A percentile compares a stretch with the other conserved stretches of the same genome.
These are phyloP conservation scores for Casuarius casuarius DNA, from an alignment of 2,113 vertebrate species.

Conservation along the genomic window DNA sequence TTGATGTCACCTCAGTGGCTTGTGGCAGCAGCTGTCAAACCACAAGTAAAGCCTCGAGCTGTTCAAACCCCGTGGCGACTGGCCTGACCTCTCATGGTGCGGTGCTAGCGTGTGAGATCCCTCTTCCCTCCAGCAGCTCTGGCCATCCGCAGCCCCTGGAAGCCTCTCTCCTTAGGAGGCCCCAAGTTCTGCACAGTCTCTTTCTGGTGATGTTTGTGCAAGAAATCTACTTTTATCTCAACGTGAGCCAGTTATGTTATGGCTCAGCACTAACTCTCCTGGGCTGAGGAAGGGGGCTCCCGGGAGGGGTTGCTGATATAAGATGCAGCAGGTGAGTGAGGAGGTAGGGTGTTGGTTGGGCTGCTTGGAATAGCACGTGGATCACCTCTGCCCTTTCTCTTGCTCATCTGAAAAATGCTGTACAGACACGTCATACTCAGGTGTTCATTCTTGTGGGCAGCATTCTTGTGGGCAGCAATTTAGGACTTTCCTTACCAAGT, in stretches of 20 bases:
- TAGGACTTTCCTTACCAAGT: not conserved
- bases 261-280: not conserved
- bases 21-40: not conserved
- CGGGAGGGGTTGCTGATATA: not conserved
- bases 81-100: not conserved
- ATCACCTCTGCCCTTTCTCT: fast-evolving
- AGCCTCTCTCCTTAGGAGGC: not conserved
- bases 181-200: not conserved
- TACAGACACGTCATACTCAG: fast-evolving
- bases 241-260: not conserved
- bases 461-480: not conserved
- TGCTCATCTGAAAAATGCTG: not conserved
- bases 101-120: not conserved
- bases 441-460: not conserved
- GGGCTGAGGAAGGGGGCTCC: not conserved
- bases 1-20: not conserved
- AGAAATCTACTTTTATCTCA: not conserved
- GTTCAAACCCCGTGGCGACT: not conserved
- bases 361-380: not conserved
- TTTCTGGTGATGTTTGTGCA: not conserved
- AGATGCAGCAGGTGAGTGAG: not conserved
- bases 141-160: not conserved
- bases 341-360: not conserved
- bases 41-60: not conserved
- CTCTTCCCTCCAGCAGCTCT: not conserved